Conservation (phyloP, 2,113 vertebrate species). For the Pelodiscus sinensis region DNA sequence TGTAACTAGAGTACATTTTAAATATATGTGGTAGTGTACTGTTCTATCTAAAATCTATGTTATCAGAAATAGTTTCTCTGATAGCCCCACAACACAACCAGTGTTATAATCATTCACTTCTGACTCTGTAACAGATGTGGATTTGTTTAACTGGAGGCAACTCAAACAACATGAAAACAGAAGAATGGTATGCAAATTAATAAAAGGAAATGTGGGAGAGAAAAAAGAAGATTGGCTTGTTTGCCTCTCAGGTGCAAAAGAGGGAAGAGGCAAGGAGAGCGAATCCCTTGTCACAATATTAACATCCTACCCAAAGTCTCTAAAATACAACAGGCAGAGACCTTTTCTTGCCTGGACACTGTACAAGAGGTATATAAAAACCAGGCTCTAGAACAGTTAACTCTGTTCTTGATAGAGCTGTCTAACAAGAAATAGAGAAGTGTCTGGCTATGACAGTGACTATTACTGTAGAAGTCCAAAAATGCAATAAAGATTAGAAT, state of each 20-base stretch:
- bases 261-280: neutral
- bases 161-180: neutral
- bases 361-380: neutral
- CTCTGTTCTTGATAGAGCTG: too few species aligned
- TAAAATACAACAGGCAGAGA: neutral
- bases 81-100: neutral
- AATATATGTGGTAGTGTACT: neutral
- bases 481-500: neutral
- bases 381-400: neutral
- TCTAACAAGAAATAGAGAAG: neutral
- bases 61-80: neutral
- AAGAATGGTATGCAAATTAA: neutral
- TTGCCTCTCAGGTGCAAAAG: neutral
- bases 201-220: neutral
- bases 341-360: neutral
- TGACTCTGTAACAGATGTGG: neutral
- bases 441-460: neutral
- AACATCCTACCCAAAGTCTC: neutral
- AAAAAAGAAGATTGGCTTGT: neutral
- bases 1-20: neutral
- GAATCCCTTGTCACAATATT: neutral
- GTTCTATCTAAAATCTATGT: neutral
- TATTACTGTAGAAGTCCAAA: neutral
- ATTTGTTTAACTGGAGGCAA: neutral
- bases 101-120: neutral